phyloP scores from a whole-genome alignment of 2,888 invertebrate genomes.

The Diarsia rubi region DNA sequence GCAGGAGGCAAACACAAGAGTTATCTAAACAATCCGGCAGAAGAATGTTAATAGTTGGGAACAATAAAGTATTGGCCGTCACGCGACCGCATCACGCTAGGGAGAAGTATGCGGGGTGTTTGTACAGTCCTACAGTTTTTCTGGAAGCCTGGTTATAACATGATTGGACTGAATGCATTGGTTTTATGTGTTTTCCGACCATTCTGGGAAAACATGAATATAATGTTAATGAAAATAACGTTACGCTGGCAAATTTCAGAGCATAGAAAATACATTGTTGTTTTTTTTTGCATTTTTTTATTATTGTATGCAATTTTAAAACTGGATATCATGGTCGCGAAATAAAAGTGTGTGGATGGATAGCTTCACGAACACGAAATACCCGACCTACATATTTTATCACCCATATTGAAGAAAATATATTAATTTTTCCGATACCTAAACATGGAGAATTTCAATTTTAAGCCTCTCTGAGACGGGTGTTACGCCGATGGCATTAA shows the following conservation, averaged over 20 bases:
- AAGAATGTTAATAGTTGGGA: slow-evolving; percentile 89
- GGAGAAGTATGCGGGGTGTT: slow-evolving; percentile 66
- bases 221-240: not conserved
- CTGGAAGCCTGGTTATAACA: slow-evolving; percentile 54
- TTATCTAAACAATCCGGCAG: slow-evolving; percentile 88
- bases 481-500: slow-evolving; percentile 83
- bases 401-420: slow-evolving; percentile 49
- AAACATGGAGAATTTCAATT: slow-evolving; percentile 88
- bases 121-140: slow-evolving; percentile 44
- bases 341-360: slow-evolving; percentile 28
- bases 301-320: not conserved
- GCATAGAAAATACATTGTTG: too few relatives aligned
- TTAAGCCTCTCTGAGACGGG: slow-evolving; percentile 83
- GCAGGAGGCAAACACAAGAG: slow-evolving; percentile 68
- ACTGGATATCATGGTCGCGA: not conserved
- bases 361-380: slow-evolving; percentile 33
- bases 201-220: slow-evolving; percentile 19
- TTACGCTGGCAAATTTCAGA: not conserved
- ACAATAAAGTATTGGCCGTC: slow-evolving; percentile 82
- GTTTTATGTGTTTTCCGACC: slow-evolving; percentile 13
- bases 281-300: not conserved
- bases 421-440: slow-evolving; percentile 79
- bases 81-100: slow-evolving; percentile 85
- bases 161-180: slow-evolving; percentile 45
- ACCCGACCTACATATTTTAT: slow-evolving; percentile 59